phyloP scores from a whole-genome alignment of 2,113 vertebrate genomes.

The Tricholaema leucomelas region DNA sequence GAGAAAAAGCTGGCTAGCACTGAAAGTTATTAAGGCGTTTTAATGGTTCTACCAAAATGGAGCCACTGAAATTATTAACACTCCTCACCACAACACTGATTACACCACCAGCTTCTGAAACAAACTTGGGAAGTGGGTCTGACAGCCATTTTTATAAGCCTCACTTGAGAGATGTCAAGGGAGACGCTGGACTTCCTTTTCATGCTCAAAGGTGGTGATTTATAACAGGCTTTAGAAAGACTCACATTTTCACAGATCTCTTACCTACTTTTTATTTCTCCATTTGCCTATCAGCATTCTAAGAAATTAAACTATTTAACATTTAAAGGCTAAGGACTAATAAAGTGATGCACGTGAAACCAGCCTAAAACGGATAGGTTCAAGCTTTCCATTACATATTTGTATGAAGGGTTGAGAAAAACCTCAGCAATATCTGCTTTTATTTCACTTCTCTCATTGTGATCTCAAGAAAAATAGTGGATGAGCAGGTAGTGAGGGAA shows the following conservation, averaged over 20 bases:
- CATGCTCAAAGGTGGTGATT: background rate
- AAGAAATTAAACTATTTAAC: background rate
- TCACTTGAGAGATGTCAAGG: background rate
- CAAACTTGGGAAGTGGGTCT: background rate
- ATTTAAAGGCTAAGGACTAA: background rate
- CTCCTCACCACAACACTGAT: background rate
- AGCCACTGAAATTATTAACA: background rate
- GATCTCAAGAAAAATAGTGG: background rate
- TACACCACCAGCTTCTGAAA: background rate
- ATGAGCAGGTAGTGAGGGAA: background rate
- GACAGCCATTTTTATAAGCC: background rate
- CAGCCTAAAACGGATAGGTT: background rate
- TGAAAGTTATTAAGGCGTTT: slow-evolving; percentile 17
- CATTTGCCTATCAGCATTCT: background rate
- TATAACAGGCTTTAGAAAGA: background rate
- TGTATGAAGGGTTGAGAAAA: background rate
- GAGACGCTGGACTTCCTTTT: background rate
- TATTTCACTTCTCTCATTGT: background rate
- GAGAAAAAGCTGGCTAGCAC: slow-evolving; percentile 15
- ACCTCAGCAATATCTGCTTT: background rate
- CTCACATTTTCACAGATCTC: background rate
- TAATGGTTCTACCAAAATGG: background rate
- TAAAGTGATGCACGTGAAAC: background rate
- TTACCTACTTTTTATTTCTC: background rate
- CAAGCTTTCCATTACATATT: background rate